Percentiles rank a stretch among this genome's conserved stretches.
phyloP scores from a whole-genome alignment of 2,888 invertebrate genomes.

The Luffia ferchaultella region DNA sequence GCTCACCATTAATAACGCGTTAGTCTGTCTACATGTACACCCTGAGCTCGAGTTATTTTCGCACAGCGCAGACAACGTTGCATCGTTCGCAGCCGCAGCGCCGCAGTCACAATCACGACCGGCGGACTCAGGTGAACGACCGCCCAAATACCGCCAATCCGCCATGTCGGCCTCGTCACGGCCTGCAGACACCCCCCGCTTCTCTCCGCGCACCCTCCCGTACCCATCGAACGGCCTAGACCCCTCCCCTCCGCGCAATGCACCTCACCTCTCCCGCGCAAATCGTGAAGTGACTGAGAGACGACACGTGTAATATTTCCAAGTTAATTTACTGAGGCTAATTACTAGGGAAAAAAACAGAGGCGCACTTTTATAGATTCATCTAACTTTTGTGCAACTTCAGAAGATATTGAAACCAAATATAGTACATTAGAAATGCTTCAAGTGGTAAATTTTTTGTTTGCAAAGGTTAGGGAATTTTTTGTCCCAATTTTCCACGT shows the following conservation, averaged over 20 bases:
- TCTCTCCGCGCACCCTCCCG: not conserved
- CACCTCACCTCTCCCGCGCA: conserved; percentile 2
- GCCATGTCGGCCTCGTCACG: conserved; percentile 62
- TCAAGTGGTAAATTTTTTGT: too few relatives aligned
- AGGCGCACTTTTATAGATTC: too few relatives aligned
- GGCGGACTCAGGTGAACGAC: conserved; percentile 37
- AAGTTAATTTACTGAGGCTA: not conserved
- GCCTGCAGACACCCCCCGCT: conserved; percentile 33
- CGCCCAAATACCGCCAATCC: conserved; percentile 57
- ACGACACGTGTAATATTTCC: not conserved
- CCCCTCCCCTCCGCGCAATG: not conserved
- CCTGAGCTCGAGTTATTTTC: not conserved
- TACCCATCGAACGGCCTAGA: not conserved
- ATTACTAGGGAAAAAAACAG: too few relatives aligned
- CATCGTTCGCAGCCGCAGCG: conserved; percentile 31
- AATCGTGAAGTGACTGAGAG: not conserved
- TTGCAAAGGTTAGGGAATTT: too few relatives aligned
- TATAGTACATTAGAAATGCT: too few relatives aligned
- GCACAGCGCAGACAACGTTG: not conserved
- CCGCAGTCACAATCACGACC: too few relatives aligned
- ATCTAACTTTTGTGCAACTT: too few relatives aligned
- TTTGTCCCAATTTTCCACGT: too few relatives aligned
- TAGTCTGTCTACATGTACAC: not conserved
- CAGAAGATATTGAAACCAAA: too few relatives aligned
- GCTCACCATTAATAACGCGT: not conserved